Percentiles rank a stretch among this genome's conserved stretches.
These are phyloP conservation scores for Noctua janthina DNA, from an alignment of 2,888 invertebrate genomes.

Conservation along the genomic window DNA sequence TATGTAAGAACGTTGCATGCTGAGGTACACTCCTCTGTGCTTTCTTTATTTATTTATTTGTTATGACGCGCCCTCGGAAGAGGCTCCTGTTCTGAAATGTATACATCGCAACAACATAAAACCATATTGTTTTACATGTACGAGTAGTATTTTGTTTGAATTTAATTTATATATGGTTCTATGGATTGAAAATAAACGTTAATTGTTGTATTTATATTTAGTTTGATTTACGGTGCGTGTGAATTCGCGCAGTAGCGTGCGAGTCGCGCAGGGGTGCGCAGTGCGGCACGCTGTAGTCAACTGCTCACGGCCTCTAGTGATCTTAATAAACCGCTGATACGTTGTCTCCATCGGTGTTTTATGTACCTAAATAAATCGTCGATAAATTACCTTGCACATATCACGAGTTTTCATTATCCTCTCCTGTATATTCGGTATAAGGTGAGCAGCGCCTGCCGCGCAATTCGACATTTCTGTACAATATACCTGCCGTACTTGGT, in stretches of 20 bases:
- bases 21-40: conserved; percentile 59
- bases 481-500: not conserved
- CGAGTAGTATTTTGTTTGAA: conserved; percentile 87
- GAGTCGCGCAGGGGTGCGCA: conserved; percentile 46
- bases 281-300: conserved; percentile 45
- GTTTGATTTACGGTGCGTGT: conserved; percentile 76
- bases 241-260: conserved; percentile 41
- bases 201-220: conserved; percentile 87
- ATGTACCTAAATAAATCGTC: conserved; percentile 82
- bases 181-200: conserved; percentile 90
- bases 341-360: conserved; percentile 81
- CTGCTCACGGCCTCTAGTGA: conserved; percentile 71
- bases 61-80: conserved; percentile 63
- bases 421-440: conserved; percentile 35
- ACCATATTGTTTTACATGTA: conserved; percentile 86
- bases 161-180: conserved; percentile 88
- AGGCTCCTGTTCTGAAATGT: conserved; percentile 60
- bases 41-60: conserved; percentile 73
- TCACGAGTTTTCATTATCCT: conserved; percentile 79
- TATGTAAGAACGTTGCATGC: conserved; percentile 76
- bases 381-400: conserved; percentile 84
- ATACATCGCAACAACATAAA: conserved; percentile 82
- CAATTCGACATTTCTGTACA: not conserved
- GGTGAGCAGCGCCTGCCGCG: not conserved
- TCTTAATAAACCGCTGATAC: conserved; percentile 74